Evolutionary conservation across 2,797 vertebrate genomes (phyloP), one percentile per base, ranked within the genome.

Genomic region (Eulemur mongoz): DNA sequence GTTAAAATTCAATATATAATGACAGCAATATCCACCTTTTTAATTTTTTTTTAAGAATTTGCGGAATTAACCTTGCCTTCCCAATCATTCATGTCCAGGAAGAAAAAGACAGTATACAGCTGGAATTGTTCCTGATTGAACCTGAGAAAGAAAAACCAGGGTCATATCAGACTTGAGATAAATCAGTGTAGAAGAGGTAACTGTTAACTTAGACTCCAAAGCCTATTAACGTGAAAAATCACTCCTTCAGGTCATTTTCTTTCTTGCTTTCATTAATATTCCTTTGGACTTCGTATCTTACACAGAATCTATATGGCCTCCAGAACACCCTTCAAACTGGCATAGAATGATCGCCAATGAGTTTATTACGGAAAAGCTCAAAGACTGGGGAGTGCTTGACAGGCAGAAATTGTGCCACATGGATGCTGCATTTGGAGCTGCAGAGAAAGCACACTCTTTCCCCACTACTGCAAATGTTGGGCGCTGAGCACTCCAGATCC

Each of bases 401-500:
- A 63, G 13, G 30, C 1, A 63, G 61, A 30, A 13, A 63, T 32
- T 5, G 61, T 63, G 61, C 4, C 1, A 11, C 11, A 30, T 9
- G 73, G 17, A 20, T 11, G 3, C 18, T n/a, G 10, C 11, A 2
- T 12, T 13, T 40, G 14, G 5, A 7, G 11, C 3, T 9, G 13
- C 4, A 18, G 32, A 20, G 69, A 8, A 8, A 12, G 4, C 4
- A 0, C 4, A 5, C 11, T 11, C 3, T 8, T 32, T 38, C 23
- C 48, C 13, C 0, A 2, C 20, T 38, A 7, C 67, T 75, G 67
- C 15, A 48, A 4, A 4, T 20, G 10, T 5, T 9, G 17, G 4
- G 7, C 1, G 0, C 38, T 20, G 18, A 23, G 1, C 18, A 8
- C 32, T 59, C 4, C 1, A 10, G 4, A 20, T n/a, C 10, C 10